phyloP scores from a whole-genome alignment of 2,113 vertebrate species.

The Otus sunia region DNA sequence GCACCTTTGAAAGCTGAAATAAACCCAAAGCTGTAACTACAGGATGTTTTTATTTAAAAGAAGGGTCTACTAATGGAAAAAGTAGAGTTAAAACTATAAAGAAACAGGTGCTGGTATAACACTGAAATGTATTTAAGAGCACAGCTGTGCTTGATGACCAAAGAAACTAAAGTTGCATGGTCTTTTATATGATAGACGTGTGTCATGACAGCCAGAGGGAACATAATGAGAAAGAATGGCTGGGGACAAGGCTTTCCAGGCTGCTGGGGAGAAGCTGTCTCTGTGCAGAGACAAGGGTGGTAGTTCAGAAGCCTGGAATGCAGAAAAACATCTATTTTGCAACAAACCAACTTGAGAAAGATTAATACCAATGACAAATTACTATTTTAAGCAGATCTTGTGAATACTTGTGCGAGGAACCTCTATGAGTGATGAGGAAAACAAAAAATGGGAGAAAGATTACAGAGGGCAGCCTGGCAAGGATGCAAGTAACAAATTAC shows the following conservation, averaged over 20 bases:
- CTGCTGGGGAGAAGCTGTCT: neutral
- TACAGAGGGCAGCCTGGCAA: neutral
- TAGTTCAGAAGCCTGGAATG: neutral
- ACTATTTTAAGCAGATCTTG: neutral
- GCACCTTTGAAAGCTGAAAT: neutral
- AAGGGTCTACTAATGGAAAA: neutral
- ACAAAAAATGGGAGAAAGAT: neutral
- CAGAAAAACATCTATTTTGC: neutral
- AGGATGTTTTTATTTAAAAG: neutral
- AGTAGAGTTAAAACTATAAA: neutral
- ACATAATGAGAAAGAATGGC: fast-evolving
- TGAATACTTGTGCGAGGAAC: neutral
- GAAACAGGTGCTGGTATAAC: neutral
- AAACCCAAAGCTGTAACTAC: neutral
- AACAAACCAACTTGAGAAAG: neutral
- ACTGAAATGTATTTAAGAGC: neutral
- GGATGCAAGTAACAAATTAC: neutral
- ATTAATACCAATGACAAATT: neutral
- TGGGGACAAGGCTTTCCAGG: neutral
- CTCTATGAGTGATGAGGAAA: neutral
- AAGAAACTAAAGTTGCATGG: neutral
- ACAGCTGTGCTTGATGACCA: neutral
- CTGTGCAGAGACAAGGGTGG: neutral
- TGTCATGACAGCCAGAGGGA: neutral
- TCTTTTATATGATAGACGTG: neutral